Evolutionary conservation across 1,140 invertebrate species (phyloP), one percentile per base, ranked within the genome.

Genomic region (Doryteuthis pealeii): DNA sequence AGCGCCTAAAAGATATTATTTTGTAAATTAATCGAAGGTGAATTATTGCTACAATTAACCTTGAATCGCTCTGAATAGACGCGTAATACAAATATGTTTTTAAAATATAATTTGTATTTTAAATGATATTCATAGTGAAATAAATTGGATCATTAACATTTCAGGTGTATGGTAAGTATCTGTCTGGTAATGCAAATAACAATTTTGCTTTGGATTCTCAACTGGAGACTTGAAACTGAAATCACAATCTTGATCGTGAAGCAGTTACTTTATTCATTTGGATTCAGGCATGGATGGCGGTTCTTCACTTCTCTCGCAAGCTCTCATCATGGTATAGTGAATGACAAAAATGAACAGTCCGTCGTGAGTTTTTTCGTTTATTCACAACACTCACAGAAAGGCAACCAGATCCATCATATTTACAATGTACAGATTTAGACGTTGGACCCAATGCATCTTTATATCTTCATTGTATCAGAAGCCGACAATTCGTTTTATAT

Each of bases 151-250:
- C 6, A 62, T 62, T n/a, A 8, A 58, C 6, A 91, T 93, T 80
- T 96, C 97, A 88, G 94, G 95, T 84, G 90, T 97, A 8, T 31
- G 35, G 5, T 97, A 94, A 91, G 91, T 79, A 87, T 6, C 87
- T 92, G 0, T 90, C 93, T 31, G 78, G 76, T 30, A 77, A 84
- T 73, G 81, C 75, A 74, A 73, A 78, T 15, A 71, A 70, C 32
- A 40, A 40, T 43, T 97, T 97, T 87, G 89, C 92, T 78, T 93
- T 97, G 73, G 93, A 95, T 83, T 84, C 91, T 0, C 90, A 78
- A 92, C 91, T 35, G 96, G 95, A 4, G 93, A 95, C 87, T 94
- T 97, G 68, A 94, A 90, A 40, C 40, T 54, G n/a, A n/a, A 0
- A 28, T 30, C 14, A 1, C 10, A 22, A 8, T 45, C 43, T 71